Conservation (phyloP, 1,140 invertebrate species). For the Plodia interpunctella region DNA sequence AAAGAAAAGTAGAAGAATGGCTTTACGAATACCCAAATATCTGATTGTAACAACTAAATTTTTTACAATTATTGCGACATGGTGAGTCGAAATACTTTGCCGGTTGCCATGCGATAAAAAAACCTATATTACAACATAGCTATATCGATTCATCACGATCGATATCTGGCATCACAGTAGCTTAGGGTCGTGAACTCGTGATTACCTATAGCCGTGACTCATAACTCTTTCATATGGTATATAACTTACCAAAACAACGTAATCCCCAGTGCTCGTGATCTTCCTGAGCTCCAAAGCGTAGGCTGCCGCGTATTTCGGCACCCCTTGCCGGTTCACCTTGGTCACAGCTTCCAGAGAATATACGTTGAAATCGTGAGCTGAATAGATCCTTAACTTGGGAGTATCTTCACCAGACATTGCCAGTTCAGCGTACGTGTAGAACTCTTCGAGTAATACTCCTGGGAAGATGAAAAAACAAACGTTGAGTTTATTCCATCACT, state of each 20-base stretch:
- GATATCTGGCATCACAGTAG: no score
- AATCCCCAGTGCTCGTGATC: constrained; percentile 13
- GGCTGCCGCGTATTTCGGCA: constrained; percentile 21
- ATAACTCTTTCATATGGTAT: background rate
- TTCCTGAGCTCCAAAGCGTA: constrained; percentile 26
- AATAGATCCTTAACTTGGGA: constrained; percentile 22
- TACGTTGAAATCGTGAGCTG: constrained; percentile 31
- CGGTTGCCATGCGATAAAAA: no score
- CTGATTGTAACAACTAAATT: no score
- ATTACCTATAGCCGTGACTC: no score
- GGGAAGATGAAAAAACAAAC: background rate
- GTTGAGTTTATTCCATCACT: no score
- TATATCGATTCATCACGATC: no score
- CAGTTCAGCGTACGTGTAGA: constrained; percentile 17
- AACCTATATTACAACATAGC: no score
- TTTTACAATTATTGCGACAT: no score
- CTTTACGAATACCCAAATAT: no score
- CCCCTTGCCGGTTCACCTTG: constrained; percentile 18
- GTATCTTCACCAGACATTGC: constrained; percentile 17
- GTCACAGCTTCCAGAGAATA: constrained; percentile 15
- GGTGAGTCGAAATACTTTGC: no score
- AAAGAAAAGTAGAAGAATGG: no score
- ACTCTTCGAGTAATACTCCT: constrained; percentile 28
- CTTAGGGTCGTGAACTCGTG: no score
- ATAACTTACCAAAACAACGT: constrained; percentile 28